A percentile compares a stretch with the other conserved stretches of the same genome.
Conservation (phyloP, 2,888 invertebrate species). For the Oxycera nigricornis region DNA sequence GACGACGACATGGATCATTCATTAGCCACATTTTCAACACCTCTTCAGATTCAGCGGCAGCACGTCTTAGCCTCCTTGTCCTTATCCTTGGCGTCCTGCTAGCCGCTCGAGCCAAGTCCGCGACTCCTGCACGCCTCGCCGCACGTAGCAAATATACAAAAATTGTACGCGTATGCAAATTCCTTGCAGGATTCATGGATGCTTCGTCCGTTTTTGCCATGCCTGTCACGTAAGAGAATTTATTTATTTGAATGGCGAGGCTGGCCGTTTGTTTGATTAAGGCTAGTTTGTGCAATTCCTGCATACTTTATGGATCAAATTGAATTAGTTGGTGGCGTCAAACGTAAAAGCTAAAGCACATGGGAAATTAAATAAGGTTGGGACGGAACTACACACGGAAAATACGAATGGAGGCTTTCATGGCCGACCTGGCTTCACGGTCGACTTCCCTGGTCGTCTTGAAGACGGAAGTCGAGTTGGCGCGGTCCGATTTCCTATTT, state of each 20-base stretch:
- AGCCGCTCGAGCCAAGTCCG: background rate
- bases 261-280: conserved; percentile 31
- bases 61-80: background rate
- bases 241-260: conserved; percentile 32
- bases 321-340: conserved; percentile 30
- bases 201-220: background rate
- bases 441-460: background rate
- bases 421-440: background rate
- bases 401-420: background rate
- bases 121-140: background rate
- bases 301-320: conserved; percentile 36
- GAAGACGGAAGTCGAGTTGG: background rate
- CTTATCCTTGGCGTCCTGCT: background rate
- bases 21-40: conserved; percentile 3
- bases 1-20: conserved; percentile 9
- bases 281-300: conserved; percentile 24
- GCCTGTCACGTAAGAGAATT: conserved; percentile 30
- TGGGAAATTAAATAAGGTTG: conserved; percentile 29
- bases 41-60: background rate
- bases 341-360: conserved; percentile 6
- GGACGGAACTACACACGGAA: background rate
- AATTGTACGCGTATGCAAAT: conserved; percentile 30
- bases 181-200: background rate
- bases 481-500: background rate
- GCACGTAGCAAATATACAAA: conserved; percentile 25